A percentile compares a stretch with the other conserved stretches of the same genome.
Conservation (phyloP, 37 sponge, comb jelly and placozoan species). For the Chondrosia reniformis region DNA sequence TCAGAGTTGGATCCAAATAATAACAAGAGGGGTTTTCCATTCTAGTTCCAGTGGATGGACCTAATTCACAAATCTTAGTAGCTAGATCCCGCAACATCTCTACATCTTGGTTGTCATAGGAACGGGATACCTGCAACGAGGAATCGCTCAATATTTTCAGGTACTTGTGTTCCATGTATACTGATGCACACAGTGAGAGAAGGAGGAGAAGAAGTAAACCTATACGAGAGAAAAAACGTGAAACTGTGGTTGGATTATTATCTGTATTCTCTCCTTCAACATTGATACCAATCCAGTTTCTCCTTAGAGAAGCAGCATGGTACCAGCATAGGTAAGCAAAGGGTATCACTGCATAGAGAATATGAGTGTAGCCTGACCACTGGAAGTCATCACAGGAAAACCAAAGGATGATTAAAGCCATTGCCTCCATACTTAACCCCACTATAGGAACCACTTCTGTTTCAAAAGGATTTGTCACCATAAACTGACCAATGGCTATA, state of each 20-base stretch:
- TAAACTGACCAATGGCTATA: neutral
- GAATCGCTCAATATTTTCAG: no score
- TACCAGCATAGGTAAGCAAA: constrained; percentile 2
- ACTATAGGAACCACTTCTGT: neutral
- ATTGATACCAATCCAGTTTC: neutral
- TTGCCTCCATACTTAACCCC: neutral
- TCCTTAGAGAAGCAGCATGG: neutral
- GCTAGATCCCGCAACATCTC: no score
- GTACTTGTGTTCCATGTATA: neutral
- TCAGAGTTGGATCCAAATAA: no score
- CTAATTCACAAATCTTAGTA: no score
- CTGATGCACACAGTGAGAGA: neutral
- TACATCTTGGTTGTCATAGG: no score
- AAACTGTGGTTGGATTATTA: neutral
- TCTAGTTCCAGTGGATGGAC: no score
- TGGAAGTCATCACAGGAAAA: neutral
- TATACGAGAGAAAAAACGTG: neutral
- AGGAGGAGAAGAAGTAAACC: neutral
- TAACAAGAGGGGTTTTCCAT: no score
- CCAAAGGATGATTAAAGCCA: neutral
- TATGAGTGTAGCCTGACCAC: neutral
- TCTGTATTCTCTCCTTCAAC: no score
- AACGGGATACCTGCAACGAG: no score
- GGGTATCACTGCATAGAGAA: constrained; percentile 16
- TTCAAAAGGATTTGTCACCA: neutral